Base-by-base conservation (phyloP, 2,113 vertebrate species). In the Xenus cinereus region DNA sequence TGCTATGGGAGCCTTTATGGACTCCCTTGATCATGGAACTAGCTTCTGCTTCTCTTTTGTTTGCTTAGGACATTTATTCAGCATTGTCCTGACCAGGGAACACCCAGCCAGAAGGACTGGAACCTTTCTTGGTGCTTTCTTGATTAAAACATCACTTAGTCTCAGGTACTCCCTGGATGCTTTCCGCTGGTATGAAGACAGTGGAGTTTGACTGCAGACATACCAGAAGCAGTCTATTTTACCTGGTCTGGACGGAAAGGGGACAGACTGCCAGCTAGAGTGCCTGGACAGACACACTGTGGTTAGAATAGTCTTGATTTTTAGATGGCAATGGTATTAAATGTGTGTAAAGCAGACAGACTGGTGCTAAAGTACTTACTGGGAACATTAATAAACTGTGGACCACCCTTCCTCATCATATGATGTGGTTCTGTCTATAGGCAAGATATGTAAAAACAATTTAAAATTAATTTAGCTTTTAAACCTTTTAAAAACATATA, bases 381-480 rank as follows among this genome's bases (percentile, higher is more conserved):
- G 71, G 90, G 95, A 95, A 77, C 80, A 53, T 85, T 88, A 76
- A 91, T 90, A 91, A 88, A 72, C 78, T 73, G 6, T 22, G 78
- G 93, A 87, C 95, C 95, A 93, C 89, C 85, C 77, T 85, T 96
- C 93, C 54, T 72, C 67, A 23, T 80, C 68, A 84, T 94, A 51
- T 93, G 79, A 93, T 74, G 64, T 94, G 95, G 84, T 95, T 97
- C 91, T 94, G 54, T 95, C 91, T 84, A 90, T 54, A 95, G 80
- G 81, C 82, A 97, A 96, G 92, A 84, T 91, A 87, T 80, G 79
- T 90, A 97, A 97, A 97, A 97, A 97, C 84, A 97, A 92, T 95
- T 98, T 96, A 35, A 92, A 97, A 95, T 96, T 94, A 95, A 96
- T 97, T 97, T 97, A 93, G 84, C 95, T 96, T 97, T 91, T 93